Evolutionary conservation across 2,113 vertebrate species (phyloP).

Genomic region (Paramormyrops kingsleyae): DNA sequence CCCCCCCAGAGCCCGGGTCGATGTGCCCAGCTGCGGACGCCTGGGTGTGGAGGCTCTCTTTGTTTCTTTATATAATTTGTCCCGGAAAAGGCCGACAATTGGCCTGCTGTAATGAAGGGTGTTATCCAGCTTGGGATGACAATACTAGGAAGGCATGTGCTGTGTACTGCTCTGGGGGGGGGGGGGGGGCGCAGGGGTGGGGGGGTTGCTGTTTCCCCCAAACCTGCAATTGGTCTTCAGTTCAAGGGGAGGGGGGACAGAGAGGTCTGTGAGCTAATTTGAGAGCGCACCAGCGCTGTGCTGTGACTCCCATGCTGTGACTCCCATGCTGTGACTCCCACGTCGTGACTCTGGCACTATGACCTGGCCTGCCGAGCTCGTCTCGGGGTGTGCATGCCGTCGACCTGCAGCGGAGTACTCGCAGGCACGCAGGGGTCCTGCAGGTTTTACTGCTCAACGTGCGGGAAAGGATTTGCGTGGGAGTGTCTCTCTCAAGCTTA

Average conservation of each 20-base stretch:
- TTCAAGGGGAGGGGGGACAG: not conserved
- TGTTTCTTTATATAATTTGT: constrained; percentile 99
- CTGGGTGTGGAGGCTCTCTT: constrained; percentile 79
- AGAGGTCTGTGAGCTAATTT: not conserved
- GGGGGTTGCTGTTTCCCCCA: constrained; percentile 69
- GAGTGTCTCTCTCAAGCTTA: not conserved
- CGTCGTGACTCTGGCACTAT: not conserved
- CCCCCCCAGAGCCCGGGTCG: too few species aligned
- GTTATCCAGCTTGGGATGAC: constrained; percentile 90
- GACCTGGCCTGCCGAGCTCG: not conserved
- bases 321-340: not conserved
- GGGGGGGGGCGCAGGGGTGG: constrained; percentile 77
- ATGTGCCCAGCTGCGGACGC: too few species aligned
- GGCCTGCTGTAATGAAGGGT: constrained; percentile 90
- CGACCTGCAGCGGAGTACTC: not conserved
- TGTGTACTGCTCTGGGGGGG: constrained; percentile 63
- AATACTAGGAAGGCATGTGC: constrained; percentile 92
- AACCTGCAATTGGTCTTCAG: not conserved
- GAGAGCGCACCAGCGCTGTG: not conserved
- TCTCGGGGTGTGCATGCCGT: not conserved
- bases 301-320: not conserved
- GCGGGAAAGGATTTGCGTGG: not conserved
- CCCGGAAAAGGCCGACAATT: constrained; percentile 96
- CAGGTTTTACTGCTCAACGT: not conserved
- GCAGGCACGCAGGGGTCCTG: not conserved